A percentile compares a stretch with the other conserved stretches of the same genome.
Evolutionary conservation across 2,113 vertebrate genomes (phyloP).

Genomic region (Mobula birostris): DNA sequence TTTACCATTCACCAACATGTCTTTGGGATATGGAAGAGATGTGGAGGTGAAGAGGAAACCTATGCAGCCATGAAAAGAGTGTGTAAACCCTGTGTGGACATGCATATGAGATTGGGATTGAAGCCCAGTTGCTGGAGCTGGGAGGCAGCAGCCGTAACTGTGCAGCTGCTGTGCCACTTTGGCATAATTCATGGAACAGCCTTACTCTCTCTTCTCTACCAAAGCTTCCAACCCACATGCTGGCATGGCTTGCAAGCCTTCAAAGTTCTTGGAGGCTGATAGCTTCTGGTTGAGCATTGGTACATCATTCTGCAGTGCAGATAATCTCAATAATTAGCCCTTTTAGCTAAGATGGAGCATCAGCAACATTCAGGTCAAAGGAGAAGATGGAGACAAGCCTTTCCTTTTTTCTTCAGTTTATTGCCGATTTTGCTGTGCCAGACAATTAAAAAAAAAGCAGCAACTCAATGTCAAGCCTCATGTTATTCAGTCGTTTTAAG

Average conservation of each 20-base stretch:
- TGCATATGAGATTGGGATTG: no score
- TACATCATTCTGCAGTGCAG: neutral
- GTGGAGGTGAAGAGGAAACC: no score
- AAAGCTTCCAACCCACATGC: neutral
- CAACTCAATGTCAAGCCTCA: conserved; percentile 42
- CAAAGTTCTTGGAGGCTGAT: neutral
- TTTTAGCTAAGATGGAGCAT: neutral
- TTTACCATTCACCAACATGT: no score
- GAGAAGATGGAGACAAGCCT: neutral
- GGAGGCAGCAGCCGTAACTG: no score
- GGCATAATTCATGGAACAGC: no score
- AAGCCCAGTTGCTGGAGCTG: no score
- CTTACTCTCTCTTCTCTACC: no score
- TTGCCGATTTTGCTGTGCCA: neutral
- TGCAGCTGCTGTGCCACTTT: no score
- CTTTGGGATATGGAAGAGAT: no score
- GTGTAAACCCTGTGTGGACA: no score
- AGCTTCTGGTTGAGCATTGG: neutral
- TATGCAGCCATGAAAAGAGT: no score
- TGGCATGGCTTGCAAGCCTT: neutral
- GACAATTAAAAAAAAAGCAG: conserved; percentile 44
- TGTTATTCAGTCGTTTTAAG: conserved; percentile 46
- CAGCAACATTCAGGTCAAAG: neutral
- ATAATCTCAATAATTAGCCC: conserved; percentile 16
- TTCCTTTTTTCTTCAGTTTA: neutral